Evolutionary conservation across 2,113 vertebrate genomes (phyloP).

Genomic region (Indri indri): DNA sequence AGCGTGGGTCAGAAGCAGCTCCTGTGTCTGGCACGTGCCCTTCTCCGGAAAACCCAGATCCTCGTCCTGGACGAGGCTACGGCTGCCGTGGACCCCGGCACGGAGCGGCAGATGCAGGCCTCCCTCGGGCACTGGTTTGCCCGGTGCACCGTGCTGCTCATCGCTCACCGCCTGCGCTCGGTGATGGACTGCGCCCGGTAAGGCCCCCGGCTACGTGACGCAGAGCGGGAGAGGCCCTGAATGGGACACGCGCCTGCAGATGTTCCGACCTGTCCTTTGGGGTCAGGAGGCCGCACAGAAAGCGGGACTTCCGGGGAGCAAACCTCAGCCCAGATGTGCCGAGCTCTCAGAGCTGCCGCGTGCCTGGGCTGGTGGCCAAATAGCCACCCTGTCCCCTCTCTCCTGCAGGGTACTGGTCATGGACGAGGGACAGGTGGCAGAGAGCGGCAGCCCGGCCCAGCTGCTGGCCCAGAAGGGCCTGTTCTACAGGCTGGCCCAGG

Average conservation of each 20-base stretch:
- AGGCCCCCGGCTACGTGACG: background rate
- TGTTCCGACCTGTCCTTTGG: rapidly evolving
- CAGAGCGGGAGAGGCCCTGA: background rate
- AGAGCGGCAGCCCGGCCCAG: slow-evolving; percentile 91
- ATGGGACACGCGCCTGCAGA: background rate
- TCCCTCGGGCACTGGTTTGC: slow-evolving; percentile 91
- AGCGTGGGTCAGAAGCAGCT: slow-evolving; percentile 96
- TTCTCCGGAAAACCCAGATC: slow-evolving; percentile 93
- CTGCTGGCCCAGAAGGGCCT: slow-evolving; percentile 91
- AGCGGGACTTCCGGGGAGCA: background rate
- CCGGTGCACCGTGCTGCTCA: slow-evolving; percentile 92
- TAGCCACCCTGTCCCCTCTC: background rate
- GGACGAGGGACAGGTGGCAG: slow-evolving; percentile 91
- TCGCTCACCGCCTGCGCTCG: slow-evolving; percentile 92
- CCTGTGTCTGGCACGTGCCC: slow-evolving; percentile 93
- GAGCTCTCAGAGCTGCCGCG: rapidly evolving
- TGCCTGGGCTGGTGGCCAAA: background rate
- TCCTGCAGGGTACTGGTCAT: slow-evolving; percentile 93
- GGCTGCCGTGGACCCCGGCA: slow-evolving; percentile 93
- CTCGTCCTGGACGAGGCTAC: slow-evolving; percentile 96
- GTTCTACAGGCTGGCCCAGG: slow-evolving; percentile 93
- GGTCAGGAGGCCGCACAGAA: rapidly evolving
- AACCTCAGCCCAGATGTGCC: background rate
- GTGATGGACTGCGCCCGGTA: slow-evolving; percentile 94
- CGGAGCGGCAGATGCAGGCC: slow-evolving; percentile 92